Percentiles rank a stretch among this genome's conserved stretches.
phyloP scores from a whole-genome alignment of 2,888 invertebrate species.

The Clivina fossor region DNA sequence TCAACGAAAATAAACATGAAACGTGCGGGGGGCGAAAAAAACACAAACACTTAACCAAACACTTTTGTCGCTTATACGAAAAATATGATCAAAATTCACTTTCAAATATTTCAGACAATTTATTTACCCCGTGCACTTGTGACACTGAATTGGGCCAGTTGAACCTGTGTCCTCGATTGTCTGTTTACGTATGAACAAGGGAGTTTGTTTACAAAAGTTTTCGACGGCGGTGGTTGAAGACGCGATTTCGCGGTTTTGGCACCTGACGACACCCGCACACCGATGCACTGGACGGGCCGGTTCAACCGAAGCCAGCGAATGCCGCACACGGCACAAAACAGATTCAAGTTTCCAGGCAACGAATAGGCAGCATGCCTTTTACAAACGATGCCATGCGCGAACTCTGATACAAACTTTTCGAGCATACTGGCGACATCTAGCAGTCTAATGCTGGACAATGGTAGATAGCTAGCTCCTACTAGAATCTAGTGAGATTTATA shows the following conservation, averaged over 20 bases:
- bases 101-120: not conserved
- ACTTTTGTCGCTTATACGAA: no score
- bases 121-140: slow-evolving; percentile 21
- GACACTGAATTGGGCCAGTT: no score
- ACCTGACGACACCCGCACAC: not conserved
- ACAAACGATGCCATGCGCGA: slow-evolving; percentile 18
- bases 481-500: no score
- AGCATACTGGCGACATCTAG: no score
- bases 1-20: slow-evolving; percentile 11
- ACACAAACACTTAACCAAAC: slow-evolving; percentile 18
- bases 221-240: not conserved
- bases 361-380: slow-evolving; percentile 1
- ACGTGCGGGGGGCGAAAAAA: slow-evolving; percentile 3
- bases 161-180: no score
- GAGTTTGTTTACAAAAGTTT: not conserved
- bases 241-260: slow-evolving; percentile 6
- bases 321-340: no score
- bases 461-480: no score
- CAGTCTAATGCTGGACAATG: no score
- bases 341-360: slow-evolving; percentile 20
- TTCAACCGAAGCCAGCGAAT: slow-evolving; percentile 6
- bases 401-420: no score
- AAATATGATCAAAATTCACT: no score
- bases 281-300: slow-evolving; percentile 18
- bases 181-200: no score